Percentiles rank a stretch among this genome's conserved stretches.
phyloP scores from a whole-genome alignment of 2,797 vertebrate genomes.

The Dermochelys coriacea region DNA sequence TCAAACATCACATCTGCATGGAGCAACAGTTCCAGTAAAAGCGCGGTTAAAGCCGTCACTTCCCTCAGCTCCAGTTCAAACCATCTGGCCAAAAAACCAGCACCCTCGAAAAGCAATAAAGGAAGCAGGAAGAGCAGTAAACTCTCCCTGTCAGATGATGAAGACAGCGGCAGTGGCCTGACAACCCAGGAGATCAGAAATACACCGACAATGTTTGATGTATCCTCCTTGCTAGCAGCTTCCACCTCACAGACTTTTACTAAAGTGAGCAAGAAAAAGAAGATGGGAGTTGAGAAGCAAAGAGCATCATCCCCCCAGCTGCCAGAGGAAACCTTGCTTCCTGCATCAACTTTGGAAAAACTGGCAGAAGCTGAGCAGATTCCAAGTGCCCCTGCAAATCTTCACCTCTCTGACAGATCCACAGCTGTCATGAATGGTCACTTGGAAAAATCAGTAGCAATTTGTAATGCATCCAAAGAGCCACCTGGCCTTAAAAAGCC shows the following conservation, averaged over 20 bases:
- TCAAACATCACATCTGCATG: constrained; percentile 87
- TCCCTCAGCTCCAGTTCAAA: constrained; percentile 48
- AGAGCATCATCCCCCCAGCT: rapidly evolving
- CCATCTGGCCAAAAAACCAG: constrained; percentile 84
- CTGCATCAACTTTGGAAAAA: constrained; percentile 73
- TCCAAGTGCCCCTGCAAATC: neutral
- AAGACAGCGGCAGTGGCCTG: constrained; percentile 70
- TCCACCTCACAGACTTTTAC: constrained; percentile 78
- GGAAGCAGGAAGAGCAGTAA: constrained; percentile 70
- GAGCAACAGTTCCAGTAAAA: constrained; percentile 84
- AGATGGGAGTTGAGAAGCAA: constrained; percentile 78
- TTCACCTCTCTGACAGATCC: neutral
- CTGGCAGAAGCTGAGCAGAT: constrained; percentile 76
- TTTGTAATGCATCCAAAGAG: constrained; percentile 76
- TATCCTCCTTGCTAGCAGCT: constrained; percentile 89
- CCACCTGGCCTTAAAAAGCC: constrained; percentile 82
- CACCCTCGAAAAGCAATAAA: constrained; percentile 73
- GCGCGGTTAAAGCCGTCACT: constrained; percentile 67
- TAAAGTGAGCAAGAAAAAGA: constrained; percentile 91
- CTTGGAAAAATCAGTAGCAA: constrained; percentile 77
- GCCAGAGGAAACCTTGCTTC: rapidly evolving
- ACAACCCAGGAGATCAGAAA: constrained; percentile 87
- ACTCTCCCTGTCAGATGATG: constrained; percentile 76
- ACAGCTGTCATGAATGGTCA: constrained; percentile 84
- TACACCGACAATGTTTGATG: constrained; percentile 89